These are phyloP conservation scores for Drosophila demipolita DNA, from an alignment of 2,888 invertebrate genomes.

Conservation along the genomic window DNA sequence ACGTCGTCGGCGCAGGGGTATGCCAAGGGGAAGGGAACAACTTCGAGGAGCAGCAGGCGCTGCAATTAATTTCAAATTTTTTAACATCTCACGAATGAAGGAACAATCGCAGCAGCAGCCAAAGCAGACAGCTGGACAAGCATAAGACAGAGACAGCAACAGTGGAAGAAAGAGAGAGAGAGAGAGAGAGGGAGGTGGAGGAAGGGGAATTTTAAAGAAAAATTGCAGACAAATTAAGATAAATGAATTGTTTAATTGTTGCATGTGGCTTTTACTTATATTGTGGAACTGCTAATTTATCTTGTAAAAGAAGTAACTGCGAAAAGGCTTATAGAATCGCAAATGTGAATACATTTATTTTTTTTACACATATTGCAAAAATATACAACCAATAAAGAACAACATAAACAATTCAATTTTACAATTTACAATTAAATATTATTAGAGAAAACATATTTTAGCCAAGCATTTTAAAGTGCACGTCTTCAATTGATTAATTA, in stretches of 20 bases:
- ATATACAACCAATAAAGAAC: not conserved
- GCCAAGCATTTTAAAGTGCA: not conserved
- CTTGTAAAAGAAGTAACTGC: conserved; percentile 56
- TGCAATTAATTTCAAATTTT: conserved; percentile 81
- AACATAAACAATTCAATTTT: not conserved
- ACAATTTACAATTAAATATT: not conserved
- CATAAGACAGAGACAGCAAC: conserved; percentile 5
- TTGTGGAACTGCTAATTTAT: conserved; percentile 57
- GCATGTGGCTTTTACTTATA: conserved; percentile 53
- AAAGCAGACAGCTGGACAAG: conserved; percentile 54
- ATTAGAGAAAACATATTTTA: not conserved
- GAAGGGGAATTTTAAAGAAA: conserved; percentile 23
- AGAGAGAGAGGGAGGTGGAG: not conserved
- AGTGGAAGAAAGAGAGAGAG: not conserved
- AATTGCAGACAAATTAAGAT: conserved; percentile 81
- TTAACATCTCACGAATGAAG: conserved; percentile 52
- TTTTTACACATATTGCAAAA: not conserved
- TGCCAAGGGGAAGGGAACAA: conserved; percentile 2
- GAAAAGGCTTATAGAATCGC: conserved; percentile 19
- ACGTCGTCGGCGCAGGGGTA: not conserved
- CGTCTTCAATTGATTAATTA: not conserved
- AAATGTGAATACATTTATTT: not conserved
- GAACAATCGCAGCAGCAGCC: conserved; percentile 26
- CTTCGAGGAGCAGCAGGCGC: conserved; percentile 52
- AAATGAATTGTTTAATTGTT: conserved; percentile 81